A percentile compares a stretch with the other conserved stretches of the same genome.
Conservation (phyloP, 2,888 invertebrate species). For the Pinctada fucata region DNA sequence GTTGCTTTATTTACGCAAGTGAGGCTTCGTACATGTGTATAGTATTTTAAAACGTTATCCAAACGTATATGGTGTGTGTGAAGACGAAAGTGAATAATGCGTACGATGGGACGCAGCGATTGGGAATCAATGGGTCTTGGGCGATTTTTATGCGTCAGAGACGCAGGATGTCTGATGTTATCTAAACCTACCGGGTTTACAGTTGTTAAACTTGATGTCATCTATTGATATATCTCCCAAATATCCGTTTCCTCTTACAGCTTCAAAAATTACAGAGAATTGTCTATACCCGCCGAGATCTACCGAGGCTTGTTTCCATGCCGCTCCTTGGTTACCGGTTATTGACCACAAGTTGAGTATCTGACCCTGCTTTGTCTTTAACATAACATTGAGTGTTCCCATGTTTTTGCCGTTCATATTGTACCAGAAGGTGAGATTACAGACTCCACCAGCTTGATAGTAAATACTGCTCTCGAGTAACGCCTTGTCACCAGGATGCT, state of each 20-base stretch:
- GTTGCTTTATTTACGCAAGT: no score
- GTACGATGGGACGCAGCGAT: no score
- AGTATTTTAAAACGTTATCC: no score
- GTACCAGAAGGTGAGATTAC: slow-evolving; percentile 80
- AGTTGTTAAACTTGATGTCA: slow-evolving; percentile 59
- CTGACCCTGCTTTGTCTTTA: slow-evolving; percentile 46
- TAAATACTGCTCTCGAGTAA: slow-evolving; percentile 53
- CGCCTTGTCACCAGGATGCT: slow-evolving; percentile 47
- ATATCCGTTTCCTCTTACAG: slow-evolving; percentile 52
- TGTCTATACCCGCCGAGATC: slow-evolving; percentile 50
- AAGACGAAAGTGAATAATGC: no score
- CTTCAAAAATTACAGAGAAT: slow-evolving; percentile 58
- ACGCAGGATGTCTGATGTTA: no score
- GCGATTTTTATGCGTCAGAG: no score
- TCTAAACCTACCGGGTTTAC: slow-evolving; percentile 48
- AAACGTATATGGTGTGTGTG: no score
- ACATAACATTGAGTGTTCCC: slow-evolving; percentile 58
- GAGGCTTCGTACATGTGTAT: no score
- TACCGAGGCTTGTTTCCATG: slow-evolving; percentile 58
- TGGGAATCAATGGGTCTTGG: no score
- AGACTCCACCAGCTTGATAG: slow-evolving; percentile 85
- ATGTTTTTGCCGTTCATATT: slow-evolving; percentile 68
- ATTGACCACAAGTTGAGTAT: slow-evolving; percentile 44
- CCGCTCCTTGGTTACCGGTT: slow-evolving; percentile 52
- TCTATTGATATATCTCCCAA: slow-evolving; percentile 61